Evolutionary conservation across 2,797 vertebrate genomes (phyloP).

Genomic region (Eleutherodactylus coqui): DNA sequence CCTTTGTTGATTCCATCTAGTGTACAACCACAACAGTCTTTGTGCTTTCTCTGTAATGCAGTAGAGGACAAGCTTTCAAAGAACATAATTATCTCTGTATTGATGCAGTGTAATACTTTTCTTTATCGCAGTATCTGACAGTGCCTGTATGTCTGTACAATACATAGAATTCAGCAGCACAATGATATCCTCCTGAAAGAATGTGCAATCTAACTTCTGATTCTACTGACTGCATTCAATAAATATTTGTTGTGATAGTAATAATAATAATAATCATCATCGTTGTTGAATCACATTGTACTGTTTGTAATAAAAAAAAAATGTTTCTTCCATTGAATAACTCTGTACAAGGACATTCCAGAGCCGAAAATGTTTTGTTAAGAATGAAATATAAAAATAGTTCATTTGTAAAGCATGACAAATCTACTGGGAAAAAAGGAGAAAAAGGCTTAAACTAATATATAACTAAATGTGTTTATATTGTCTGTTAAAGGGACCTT

Average conservation of each 20-base stretch:
- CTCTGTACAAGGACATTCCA: neutral
- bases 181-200: slow-evolving; percentile 46
- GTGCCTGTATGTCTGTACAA: slow-evolving; percentile 30
- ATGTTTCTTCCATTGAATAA: slow-evolving; percentile 35
- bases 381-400: neutral
- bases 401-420: slow-evolving; percentile 12
- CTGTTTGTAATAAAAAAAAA: slow-evolving; percentile 34
- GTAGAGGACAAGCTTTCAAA: slow-evolving; percentile 51
- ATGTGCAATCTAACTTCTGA: slow-evolving; percentile 47
- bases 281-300: slow-evolving; percentile 23
- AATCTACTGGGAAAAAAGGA: neutral
- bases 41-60: slow-evolving; percentile 50
- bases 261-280: slow-evolving; percentile 39
- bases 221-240: slow-evolving; percentile 49
- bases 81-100: slow-evolving; percentile 54
- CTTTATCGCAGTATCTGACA: slow-evolving; percentile 57
- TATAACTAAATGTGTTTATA: neutral
- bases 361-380: neutral
- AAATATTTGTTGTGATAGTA: slow-evolving; percentile 44
- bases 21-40: slow-evolving; percentile 40
- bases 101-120: slow-evolving; percentile 56
- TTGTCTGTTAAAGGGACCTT: no score
- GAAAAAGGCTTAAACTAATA: neutral
- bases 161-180: slow-evolving; percentile 39
- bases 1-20: slow-evolving; percentile 50